Percentiles rank a stretch among this genome's conserved stretches.
phyloP scores from a whole-genome alignment of 2,113 vertebrate species.

The Rhea americana region DNA sequence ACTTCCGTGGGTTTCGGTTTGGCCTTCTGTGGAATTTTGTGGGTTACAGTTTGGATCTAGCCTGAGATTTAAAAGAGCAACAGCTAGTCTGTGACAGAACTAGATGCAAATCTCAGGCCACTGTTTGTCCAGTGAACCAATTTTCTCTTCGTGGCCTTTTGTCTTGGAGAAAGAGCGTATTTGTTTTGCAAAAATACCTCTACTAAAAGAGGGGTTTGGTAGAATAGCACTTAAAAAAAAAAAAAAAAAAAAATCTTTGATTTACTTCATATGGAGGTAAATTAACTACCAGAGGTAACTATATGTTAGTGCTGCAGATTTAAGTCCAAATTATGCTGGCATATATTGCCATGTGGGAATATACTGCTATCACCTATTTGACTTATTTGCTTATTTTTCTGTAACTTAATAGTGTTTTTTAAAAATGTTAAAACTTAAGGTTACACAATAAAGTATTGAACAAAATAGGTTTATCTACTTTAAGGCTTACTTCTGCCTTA shows the following conservation, averaged over 20 bases:
- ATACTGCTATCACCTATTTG: background rate
- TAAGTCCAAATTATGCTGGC: background rate
- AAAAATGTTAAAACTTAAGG: background rate
- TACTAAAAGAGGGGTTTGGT: background rate
- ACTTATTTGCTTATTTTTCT: background rate
- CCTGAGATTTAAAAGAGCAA: background rate
- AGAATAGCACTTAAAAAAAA: background rate
- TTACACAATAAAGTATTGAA: background rate
- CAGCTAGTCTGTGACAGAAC: background rate
- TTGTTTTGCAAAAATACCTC: background rate
- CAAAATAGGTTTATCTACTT: background rate
- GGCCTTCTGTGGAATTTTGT: background rate
- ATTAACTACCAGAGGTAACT: background rate
- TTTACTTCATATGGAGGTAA: background rate
- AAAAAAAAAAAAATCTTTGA: too few relatives aligned
- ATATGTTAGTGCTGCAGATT: background rate
- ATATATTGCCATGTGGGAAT: background rate
- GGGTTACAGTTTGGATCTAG: background rate
- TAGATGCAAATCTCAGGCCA: background rate
- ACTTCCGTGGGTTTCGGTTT: background rate
- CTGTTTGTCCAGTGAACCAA: background rate
- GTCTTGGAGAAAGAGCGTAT: background rate
- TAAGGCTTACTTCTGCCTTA: background rate
- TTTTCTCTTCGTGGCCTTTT: background rate
- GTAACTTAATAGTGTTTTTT: background rate